A percentile compares a stretch with the other conserved stretches of the same genome.
These are phyloP conservation scores for Anoplopoma fimbria DNA, from an alignment of 2,113 vertebrate genomes.

Conservation along the genomic window DNA sequence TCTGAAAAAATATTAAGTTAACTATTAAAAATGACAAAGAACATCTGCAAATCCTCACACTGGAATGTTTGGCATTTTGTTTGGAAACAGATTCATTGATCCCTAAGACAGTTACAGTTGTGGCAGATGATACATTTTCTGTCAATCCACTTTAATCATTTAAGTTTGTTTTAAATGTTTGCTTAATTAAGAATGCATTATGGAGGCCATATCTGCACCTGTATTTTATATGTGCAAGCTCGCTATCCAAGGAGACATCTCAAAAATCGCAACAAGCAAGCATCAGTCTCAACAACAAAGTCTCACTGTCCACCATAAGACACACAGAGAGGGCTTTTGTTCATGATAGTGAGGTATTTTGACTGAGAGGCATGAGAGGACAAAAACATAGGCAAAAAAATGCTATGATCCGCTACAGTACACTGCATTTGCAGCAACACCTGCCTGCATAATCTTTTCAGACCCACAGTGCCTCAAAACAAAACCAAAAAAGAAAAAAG, in stretches of 20 bases:
- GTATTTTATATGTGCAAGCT: not conserved
- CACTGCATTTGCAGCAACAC: slow-evolving; percentile 47
- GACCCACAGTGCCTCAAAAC: slow-evolving; percentile 30
- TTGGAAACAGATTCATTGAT: not conserved
- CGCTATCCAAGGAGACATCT: slow-evolving; percentile 45
- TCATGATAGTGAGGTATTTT: slow-evolving; percentile 54
- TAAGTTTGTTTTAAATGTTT: not conserved
- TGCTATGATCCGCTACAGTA: slow-evolving; percentile 32
- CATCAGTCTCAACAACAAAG: slow-evolving; percentile 60
- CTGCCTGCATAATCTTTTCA: slow-evolving; percentile 41
- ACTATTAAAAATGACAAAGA: not conserved
- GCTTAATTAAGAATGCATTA: not conserved
- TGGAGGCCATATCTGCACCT: not conserved
- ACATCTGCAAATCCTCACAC: not conserved
- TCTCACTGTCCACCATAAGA: slow-evolving; percentile 54
- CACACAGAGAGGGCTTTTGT: slow-evolving; percentile 70
- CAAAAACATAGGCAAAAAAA: slow-evolving; percentile 37
- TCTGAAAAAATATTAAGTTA: not conserved
- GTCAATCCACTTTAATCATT: not conserved
- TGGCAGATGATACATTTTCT: not conserved
- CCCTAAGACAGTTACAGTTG: not conserved
- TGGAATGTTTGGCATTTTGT: not conserved
- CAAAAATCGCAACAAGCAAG: slow-evolving; percentile 47
- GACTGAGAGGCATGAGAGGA: slow-evolving; percentile 50
- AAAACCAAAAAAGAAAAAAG: not conserved